These are phyloP conservation scores for Philaethria dido DNA, from an alignment of 2,888 invertebrate genomes.

Conservation along the genomic window DNA sequence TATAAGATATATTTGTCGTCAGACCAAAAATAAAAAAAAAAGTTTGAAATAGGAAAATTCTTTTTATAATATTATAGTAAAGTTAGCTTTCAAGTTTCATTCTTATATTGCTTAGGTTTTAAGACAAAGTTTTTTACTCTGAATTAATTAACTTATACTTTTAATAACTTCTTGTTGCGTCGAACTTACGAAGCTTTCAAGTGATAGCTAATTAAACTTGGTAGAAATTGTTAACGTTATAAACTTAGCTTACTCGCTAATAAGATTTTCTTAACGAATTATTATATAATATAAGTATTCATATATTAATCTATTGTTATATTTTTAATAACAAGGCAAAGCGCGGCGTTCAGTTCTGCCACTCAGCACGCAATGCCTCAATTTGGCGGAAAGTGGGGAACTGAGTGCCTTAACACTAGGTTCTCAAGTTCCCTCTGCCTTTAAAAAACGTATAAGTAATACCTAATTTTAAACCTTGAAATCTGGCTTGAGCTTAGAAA, in stretches of 20 bases:
- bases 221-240: conserved; percentile 6
- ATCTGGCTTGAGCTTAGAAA: no score
- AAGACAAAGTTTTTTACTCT: conserved; percentile 3
- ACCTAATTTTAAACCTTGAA: background rate
- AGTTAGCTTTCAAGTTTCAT: background rate
- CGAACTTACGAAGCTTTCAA: background rate
- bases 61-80: background rate
- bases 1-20: no score
- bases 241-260: background rate
- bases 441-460: no score
- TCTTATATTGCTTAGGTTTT: conserved; percentile 16
- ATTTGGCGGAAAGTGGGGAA: no score
- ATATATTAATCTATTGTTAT: background rate
- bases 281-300: background rate
- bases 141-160: conserved; percentile 15
- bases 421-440: no score
- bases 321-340: no score
- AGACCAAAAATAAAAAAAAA: no score
- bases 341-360: no score
- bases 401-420: no score
- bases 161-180: conserved; percentile 12
- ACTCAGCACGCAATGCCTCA: no score
- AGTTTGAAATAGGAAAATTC: background rate
- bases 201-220: conserved; percentile 16
- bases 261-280: conserved; percentile 6